phyloP scores from a whole-genome alignment of 1,140 invertebrate genomes.

The Camponotus vicinus region DNA sequence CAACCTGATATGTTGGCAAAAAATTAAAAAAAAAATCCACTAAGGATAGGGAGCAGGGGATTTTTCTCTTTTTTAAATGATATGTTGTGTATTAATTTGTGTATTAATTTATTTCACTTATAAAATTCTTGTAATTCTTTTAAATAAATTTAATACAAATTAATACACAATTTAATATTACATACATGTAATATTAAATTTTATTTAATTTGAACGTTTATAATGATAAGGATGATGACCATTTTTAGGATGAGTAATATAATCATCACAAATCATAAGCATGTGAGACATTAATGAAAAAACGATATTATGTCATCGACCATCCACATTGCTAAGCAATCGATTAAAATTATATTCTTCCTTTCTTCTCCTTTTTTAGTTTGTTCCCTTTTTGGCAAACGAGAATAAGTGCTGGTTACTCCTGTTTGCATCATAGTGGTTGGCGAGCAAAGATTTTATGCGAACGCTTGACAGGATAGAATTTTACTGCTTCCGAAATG shows the following conservation, averaged over 20 bases:
- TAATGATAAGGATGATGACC: not conserved
- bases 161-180: too few species aligned
- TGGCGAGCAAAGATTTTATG: conserved; percentile 71
- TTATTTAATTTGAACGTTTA: not conserved
- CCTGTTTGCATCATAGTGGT: conserved; percentile 47
- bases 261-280: conserved; percentile 3
- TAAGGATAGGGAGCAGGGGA: not conserved
- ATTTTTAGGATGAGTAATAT: not conserved
- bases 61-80: not conserved
- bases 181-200: too few species aligned
- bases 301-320: not conserved
- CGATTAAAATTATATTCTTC: conserved; percentile 5
- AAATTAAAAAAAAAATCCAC: too few species aligned
- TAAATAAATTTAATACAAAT: not conserved
- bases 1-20: not conserved
- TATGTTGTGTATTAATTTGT: not conserved
- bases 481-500: conserved; percentile 79
- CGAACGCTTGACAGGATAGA: conserved; percentile 76
- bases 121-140: not conserved
- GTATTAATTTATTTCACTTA: not conserved
- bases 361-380: not conserved
- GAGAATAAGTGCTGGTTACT: conserved; percentile 9
- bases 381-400: not conserved
- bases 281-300: not conserved
- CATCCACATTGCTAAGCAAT: not conserved